Evolutionary conservation across 2,888 invertebrate species (phyloP), one percentile per base, ranked within the genome.

Genomic region (Encarsia formosa): DNA sequence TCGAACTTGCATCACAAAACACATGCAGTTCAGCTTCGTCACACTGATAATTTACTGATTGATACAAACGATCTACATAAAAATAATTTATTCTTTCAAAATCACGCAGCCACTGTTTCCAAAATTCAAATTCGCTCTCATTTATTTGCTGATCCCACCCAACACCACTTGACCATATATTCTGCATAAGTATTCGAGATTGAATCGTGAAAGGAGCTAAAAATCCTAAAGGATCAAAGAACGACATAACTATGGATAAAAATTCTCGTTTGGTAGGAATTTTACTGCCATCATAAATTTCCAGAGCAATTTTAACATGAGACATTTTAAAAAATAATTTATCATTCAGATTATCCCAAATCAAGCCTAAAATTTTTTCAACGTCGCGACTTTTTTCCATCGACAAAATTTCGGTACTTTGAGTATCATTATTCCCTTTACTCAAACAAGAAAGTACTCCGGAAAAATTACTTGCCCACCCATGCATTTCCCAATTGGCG

Each of bases 241-340:
- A 35, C 35, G 3, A 45, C 15, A 8, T 5, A 2, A 6, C 24
- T 19, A 37, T 8, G 9, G 15, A 29, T n/a, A n/a, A n/a, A n/a
- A n/a, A n/a, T n/a, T n/a, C n/a, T n/a, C n/a, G n/a, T n/a, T n/a
- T n/a, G n/a, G n/a, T 16, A 3, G 1, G 8, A 5, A 18, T 31
- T 4, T 18, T 16, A 13, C 13, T 3, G 5, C 35, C 5, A 2
- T 37, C 26, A 4, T 32, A 2, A 15, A 9, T 9, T 37, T 37
- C 22, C 29, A 26, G 15, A 37, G 18, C 5, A 4, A 5, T 15
- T 29, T 46, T 3, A 37, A 13, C n/a, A n/a, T n/a, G n/a, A n/a
- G n/a, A n/a, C n/a, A n/a, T n/a, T n/a, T 46, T 46, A 18, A 46
- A 46, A 37, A n/a, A 5, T 13, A 46, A 46, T 11, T 46, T 13